Base-by-base conservation (phyloP, 2,888 invertebrate species). In the Agrotis ipsilon region DNA sequence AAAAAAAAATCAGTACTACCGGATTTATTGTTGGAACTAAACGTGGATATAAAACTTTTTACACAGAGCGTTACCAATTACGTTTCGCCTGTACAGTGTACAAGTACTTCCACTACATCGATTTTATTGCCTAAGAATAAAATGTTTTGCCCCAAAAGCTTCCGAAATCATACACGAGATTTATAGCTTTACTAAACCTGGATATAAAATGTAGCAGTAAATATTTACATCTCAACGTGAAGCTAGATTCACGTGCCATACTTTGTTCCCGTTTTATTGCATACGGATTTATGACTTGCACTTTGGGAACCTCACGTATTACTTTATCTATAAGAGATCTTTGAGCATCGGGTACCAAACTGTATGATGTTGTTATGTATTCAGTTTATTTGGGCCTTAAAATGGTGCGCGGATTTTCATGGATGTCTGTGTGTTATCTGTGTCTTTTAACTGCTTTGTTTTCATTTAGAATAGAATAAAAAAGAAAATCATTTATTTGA, bases 251-350 rank as follows among this genome's bases (percentile, higher is more conserved):
- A 93, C 92, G 92, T 91, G 90, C 88, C 46, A 19, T 80, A 78
- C 85, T 87, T 84, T 87, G 87, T 90, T 88, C 83, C 82, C 85
- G 76, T 92, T 94, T 94, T 94, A 94, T 93, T 92, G 89, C 88
- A 85, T 87, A 89, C 86, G 85, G 89, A 92, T 94, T 94, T 94
- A 94, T 90, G 91, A 87, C 81, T 86, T 87, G 87, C 88, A 90
- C 89, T 91, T 90, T 89, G 87, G 90, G 90, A 89, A 89, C 86
- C 85, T 85, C 87, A 88, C 89, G 86, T 90, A 89, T 87, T 80
- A 68, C 83, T 83, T 78, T 86, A 87, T 88, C 87, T 82, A 49
- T 58, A 54, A 64, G 54, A 66, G 72, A 82, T 81, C 73, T 77
- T 75, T 75, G 68, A 78, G 66, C 65, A 76, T 65, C 69, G 58